Conservation (phyloP, 2,113 vertebrate species). For the Platichthys flesus region DNA sequence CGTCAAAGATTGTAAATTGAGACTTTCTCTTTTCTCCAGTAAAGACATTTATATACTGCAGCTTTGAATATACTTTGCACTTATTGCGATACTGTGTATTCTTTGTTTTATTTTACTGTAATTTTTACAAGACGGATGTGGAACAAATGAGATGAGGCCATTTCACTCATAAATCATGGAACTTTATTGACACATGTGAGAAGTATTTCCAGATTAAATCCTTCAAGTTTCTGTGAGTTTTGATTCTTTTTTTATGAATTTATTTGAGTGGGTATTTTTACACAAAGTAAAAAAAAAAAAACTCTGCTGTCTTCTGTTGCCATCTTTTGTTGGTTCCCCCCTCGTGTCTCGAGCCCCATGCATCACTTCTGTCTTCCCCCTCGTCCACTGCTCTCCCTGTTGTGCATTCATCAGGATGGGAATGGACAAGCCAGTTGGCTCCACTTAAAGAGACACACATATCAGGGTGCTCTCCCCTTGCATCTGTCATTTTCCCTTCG, state of each 20-base stretch:
- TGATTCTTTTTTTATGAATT: not conserved
- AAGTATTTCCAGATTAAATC: not conserved
- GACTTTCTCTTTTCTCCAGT: constrained; percentile 55
- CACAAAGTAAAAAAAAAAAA: not conserved
- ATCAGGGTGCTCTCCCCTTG: constrained; percentile 70
- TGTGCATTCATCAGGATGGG: constrained; percentile 71
- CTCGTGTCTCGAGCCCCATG: constrained; percentile 13
- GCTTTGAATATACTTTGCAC: constrained; percentile 35
- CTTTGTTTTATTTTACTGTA: constrained; percentile 9
- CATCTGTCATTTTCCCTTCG: constrained; percentile 76
- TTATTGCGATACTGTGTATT: constrained; percentile 7
- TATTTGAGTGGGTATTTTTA: not conserved
- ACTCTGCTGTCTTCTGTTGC: not conserved
- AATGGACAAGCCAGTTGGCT: constrained; percentile 76
- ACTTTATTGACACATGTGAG: not conserved
- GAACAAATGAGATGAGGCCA: not conserved
- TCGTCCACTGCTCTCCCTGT: constrained; percentile 48
- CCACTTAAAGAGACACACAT: constrained; percentile 76
- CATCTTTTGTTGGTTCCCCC: constrained; percentile 36
- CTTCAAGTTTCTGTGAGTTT: not conserved
- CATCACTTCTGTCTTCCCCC: constrained; percentile 57
- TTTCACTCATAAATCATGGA: not conserved
- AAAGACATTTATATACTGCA: constrained; percentile 66
- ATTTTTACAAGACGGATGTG: constrained; percentile 11
- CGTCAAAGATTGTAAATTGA: constrained; percentile 76